Evolutionary conservation across 2,113 vertebrate genomes (phyloP).

Genomic region (Mirounga angustirostris): DNA sequence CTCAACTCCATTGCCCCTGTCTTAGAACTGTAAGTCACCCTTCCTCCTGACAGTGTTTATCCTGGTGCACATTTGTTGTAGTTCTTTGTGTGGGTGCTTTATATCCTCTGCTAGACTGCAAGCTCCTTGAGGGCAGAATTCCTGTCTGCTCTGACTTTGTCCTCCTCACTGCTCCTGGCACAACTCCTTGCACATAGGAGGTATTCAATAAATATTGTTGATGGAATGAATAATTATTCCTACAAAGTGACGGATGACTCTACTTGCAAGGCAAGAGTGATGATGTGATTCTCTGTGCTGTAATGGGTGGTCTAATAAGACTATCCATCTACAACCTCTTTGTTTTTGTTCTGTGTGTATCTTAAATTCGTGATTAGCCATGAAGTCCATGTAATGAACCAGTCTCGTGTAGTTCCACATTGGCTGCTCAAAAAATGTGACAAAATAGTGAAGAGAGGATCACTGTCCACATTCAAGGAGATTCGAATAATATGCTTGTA

Average conservation of each 20-base stretch:
- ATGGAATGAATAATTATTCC: neutral
- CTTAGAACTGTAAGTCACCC: neutral
- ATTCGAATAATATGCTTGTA: neutral
- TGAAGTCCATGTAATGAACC: neutral
- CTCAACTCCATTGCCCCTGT: neutral
- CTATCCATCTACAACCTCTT: neutral
- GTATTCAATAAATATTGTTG: constrained; percentile 38
- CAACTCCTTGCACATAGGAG: neutral
- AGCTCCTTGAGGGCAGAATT: constrained; percentile 44
- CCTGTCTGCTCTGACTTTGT: neutral
- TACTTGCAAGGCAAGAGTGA: neutral
- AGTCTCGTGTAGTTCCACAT: neutral
- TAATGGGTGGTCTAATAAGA: neutral
- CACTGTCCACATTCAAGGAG: neutral
- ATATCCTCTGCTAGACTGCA: neutral
- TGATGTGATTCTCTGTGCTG: neutral
- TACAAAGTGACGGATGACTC: neutral
- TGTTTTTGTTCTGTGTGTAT: neutral
- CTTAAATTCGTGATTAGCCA: neutral
- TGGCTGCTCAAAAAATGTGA: neutral
- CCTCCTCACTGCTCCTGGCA: neutral
- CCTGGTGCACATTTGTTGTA: neutral
- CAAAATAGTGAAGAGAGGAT: neutral
- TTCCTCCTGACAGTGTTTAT: neutral
- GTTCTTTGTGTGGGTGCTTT: neutral